Conservation (phyloP, 2,888 invertebrate species). For the Sphaerophoria rueppellii region DNA sequence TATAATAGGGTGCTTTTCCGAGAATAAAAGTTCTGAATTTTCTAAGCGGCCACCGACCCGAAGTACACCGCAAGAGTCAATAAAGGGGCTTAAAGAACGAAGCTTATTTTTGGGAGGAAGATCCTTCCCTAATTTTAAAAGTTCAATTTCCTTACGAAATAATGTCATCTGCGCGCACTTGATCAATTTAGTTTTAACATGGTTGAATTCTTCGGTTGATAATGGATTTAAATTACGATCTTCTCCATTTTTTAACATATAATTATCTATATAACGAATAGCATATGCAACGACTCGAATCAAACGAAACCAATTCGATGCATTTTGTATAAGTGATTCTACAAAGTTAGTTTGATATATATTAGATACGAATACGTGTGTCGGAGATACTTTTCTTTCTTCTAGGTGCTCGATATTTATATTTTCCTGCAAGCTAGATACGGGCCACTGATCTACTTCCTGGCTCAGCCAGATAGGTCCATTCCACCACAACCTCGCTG, state of each 20-base stretch:
- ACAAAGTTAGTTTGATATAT: neutral
- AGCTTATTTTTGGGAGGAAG: constrained; percentile 10
- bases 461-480: neutral
- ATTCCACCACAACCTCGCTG: neutral
- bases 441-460: neutral
- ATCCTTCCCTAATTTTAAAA: constrained; percentile 1
- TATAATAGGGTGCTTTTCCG: constrained; percentile 42
- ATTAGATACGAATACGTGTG: constrained; percentile 20
- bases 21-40: constrained; percentile 28
- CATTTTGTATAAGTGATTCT: neutral
- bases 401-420: neutral
- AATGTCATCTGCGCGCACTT: constrained; percentile 22
- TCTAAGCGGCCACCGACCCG: constrained; percentile 43
- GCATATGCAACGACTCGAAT: neutral
- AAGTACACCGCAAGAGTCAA: constrained; percentile 26
- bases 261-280: neutral
- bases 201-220: neutral
- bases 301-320: constrained; percentile 6
- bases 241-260: neutral
- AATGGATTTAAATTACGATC: constrained; percentile 13
- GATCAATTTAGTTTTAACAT: constrained; percentile 2
- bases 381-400: constrained; percentile 14
- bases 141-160: constrained; percentile 10
- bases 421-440: neutral
- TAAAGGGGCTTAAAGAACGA: neutral